Evolutionary conservation across 2,113 vertebrate genomes (phyloP).

Genomic region (Chionomys nivalis): DNA sequence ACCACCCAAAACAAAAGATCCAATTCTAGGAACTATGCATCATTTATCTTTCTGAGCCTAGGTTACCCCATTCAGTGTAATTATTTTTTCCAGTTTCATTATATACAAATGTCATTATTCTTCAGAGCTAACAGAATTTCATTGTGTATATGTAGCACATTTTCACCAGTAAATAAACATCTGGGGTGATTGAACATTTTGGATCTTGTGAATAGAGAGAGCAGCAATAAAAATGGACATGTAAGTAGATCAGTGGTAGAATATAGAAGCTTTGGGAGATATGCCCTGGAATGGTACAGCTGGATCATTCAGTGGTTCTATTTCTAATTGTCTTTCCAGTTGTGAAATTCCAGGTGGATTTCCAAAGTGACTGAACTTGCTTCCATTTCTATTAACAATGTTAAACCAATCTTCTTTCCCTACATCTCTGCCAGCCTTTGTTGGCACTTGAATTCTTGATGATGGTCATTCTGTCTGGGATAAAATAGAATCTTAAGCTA

Average conservation of each 20-base stretch:
- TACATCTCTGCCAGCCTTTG: background rate
- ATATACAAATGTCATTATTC: background rate
- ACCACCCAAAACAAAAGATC: background rate
- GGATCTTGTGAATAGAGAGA: background rate
- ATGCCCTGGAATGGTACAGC: background rate
- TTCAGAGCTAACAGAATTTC: background rate
- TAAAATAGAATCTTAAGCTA: background rate
- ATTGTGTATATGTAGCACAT: background rate
- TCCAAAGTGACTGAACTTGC: background rate
- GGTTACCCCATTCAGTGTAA: background rate
- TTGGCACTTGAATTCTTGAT: background rate
- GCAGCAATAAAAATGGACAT: background rate
- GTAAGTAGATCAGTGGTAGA: background rate
- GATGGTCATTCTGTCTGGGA: background rate
- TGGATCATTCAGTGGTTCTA: background rate
- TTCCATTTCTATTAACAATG: background rate
- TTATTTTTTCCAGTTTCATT: background rate
- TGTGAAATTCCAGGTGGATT: background rate
- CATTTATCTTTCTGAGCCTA: background rate
- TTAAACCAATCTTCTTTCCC: background rate
- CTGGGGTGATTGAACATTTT: background rate
- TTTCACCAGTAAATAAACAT: background rate
- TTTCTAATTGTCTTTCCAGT: background rate
- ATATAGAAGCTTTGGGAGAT: background rate
- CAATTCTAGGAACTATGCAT: background rate